These are phyloP conservation scores for Calypte anna DNA, from an alignment of 2,113 vertebrate species.

Conservation along the genomic window DNA sequence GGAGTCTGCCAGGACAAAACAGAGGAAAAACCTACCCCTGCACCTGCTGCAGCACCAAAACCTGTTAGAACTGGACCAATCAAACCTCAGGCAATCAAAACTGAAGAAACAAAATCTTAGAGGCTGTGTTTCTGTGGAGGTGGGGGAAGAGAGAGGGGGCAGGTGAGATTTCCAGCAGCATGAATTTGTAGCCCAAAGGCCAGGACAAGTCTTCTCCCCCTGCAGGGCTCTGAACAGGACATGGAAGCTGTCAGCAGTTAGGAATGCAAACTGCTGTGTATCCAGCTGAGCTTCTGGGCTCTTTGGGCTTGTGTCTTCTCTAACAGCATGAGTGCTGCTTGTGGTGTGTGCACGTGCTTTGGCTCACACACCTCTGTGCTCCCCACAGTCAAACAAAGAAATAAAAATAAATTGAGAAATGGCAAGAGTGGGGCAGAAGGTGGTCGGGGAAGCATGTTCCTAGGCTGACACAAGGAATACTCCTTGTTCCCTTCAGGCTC, in stretches of 20 bases:
- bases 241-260: not conserved
- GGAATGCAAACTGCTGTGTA: not conserved
- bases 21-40: conserved; percentile 83
- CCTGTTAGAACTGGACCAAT: conserved; percentile 98
- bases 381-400: not conserved
- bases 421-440: not conserved
- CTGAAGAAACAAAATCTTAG: conserved; percentile 94
- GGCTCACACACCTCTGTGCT: conserved; percentile 4
- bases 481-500: conserved; percentile 48
- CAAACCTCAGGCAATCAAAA: conserved; percentile 98
- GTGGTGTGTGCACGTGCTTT: not conserved
- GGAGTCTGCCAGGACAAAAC: conserved; percentile 81
- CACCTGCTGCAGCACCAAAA: conserved; percentile 80
- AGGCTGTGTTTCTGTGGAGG: conserved; percentile 3
- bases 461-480: not conserved
- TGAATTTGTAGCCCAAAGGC: conserved; percentile 17
- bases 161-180: conserved; percentile 13
- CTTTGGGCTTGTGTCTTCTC: conserved; percentile 18
- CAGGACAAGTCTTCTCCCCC: not conserved
- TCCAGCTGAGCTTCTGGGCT: conserved; percentile 8
- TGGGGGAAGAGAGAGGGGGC: not conserved
- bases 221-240: not conserved
- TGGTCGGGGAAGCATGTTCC: not conserved
- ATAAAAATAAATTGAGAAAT: not conserved
- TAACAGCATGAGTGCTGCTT: conserved; percentile 32